Evolutionary conservation across 2,797 vertebrate genomes (phyloP).

Genomic region (Rhinoraja longicauda): DNA sequence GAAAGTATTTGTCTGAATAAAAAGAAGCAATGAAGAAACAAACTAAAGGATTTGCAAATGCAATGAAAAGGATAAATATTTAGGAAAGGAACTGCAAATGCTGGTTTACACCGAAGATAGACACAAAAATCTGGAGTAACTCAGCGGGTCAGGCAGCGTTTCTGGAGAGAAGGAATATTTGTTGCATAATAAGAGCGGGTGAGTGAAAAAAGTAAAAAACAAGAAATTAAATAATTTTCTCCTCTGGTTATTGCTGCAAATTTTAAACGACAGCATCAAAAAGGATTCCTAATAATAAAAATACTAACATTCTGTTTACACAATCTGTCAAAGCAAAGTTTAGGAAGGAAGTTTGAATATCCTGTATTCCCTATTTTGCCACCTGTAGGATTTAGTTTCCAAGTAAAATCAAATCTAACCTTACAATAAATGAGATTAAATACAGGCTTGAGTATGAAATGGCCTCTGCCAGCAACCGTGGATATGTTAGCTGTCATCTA

Average conservation of each 20-base stretch:
- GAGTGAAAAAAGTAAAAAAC: background rate
- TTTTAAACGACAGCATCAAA: background rate
- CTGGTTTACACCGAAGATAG: too few species aligned
- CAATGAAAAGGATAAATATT: background rate
- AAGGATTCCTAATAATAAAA: background rate
- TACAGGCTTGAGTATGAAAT: constrained; percentile 12
- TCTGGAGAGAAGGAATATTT: constrained; percentile 11
- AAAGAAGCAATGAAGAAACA: constrained; percentile 46
- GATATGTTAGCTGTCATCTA: background rate
- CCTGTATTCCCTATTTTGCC: background rate
- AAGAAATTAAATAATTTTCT: background rate
- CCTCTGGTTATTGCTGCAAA: background rate
- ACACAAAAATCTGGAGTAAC: too few species aligned
- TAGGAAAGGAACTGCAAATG: too few species aligned
- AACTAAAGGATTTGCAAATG: constrained; percentile 43
- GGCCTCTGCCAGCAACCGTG: background rate
- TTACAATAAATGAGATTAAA: background rate
- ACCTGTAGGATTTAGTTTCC: background rate
- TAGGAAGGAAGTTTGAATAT: background rate
- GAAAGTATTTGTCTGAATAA: constrained; percentile 3
- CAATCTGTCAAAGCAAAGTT: background rate
- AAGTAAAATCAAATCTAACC: constrained; percentile 10
- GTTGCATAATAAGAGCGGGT: constrained; percentile 39
- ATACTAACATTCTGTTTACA: background rate
- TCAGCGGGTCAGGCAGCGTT: too few species aligned